Evolutionary conservation across 2,113 vertebrate species (phyloP), one percentile per base, ranked within the genome.

Genomic region (Apistogramma diplotaenia): DNA sequence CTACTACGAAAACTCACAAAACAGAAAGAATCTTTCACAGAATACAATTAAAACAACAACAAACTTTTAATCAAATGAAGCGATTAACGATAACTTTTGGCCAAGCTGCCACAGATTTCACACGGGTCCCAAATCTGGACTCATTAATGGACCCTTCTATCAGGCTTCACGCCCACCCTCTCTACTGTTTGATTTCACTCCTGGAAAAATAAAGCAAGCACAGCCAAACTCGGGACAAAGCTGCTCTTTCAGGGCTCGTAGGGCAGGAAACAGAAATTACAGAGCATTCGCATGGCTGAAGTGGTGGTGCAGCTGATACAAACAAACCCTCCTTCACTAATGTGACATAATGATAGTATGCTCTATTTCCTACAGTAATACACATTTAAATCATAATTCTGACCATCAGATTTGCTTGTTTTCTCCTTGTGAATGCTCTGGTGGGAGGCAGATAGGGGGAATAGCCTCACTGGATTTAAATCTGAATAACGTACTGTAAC

Each of bases 251-350:
- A 85, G 37, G 2, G 5, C 40, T 75, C 23, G 1, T 1, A 62
- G 46, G 46, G 57, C 83, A 90, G 81, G 89, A 94, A 92, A 89
- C 84, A 81, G 90, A 78, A 76, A 89, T 81, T 85, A 90, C 88
- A 79, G 67, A 15, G 21, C 6, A 15, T 72, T 84, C 73, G 79
- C 76, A 79, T 71, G 60, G 4, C 55, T 53, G 71, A 75, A 61
- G 71, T 61, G 33, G 16, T 58, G 70, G 53, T 49, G 71, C 35
- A 51, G 31, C 31, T 2, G 77, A 25, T 60, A 62, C 55, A 72
- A 81, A 85, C 73, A 58, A 81, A 60, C 8, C 54, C 60, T 56
- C 67, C 67, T 81, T 57, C 46, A 55, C 53, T 56, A 65, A 72
- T 71, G 31, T 13, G 7, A 58, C 43, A 10, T 79, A 57, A 87